Evolutionary conservation across 2,888 invertebrate genomes (phyloP).

Genomic region (Cabera pusaria): DNA sequence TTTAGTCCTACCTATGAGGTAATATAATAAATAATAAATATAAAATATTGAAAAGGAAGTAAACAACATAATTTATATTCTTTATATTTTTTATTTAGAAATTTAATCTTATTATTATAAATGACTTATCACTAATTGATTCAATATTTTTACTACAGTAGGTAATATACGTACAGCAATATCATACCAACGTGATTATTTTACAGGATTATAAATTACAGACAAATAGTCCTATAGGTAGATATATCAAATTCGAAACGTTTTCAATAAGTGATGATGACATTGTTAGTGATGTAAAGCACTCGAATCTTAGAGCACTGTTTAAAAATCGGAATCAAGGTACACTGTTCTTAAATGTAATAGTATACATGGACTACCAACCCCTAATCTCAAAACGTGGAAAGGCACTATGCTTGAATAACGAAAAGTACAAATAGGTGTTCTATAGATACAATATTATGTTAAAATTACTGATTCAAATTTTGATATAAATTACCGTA

Average conservation of each 20-base stretch:
- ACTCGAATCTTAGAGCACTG: conserved; percentile 36
- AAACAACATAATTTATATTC: no score
- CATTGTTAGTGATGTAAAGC: conserved; percentile 30
- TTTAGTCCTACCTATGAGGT: no score
- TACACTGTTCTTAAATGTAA: conserved; percentile 44
- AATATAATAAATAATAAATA: no score
- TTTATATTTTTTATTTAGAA: conserved; percentile 55
- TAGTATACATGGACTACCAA: conserved; percentile 47
- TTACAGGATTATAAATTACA: conserved; percentile 45
- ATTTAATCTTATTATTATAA: conserved; percentile 62
- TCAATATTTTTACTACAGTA: conserved; percentile 63
- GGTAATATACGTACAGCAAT: conserved; percentile 46
- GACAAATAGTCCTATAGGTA: conserved; percentile 47
- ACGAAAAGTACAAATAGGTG: conserved; percentile 37
- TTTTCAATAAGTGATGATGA: conserved; percentile 41
- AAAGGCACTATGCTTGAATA: conserved; percentile 78
- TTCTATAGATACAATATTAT: no score
- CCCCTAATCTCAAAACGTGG: conserved; percentile 58
- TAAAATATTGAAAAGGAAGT: no score
- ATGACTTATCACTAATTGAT: conserved; percentile 60
- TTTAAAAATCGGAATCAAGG: conserved; percentile 37
- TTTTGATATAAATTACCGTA: conserved; percentile 14
- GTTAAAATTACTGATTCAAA: conserved; percentile 12
- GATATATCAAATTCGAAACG: conserved; percentile 59
- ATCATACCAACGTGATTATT: conserved; percentile 49